Percentiles rank a stretch among this genome's conserved stretches.
Conservation (phyloP, 1,140 invertebrate species). For the Monochamus saltuarius region DNA sequence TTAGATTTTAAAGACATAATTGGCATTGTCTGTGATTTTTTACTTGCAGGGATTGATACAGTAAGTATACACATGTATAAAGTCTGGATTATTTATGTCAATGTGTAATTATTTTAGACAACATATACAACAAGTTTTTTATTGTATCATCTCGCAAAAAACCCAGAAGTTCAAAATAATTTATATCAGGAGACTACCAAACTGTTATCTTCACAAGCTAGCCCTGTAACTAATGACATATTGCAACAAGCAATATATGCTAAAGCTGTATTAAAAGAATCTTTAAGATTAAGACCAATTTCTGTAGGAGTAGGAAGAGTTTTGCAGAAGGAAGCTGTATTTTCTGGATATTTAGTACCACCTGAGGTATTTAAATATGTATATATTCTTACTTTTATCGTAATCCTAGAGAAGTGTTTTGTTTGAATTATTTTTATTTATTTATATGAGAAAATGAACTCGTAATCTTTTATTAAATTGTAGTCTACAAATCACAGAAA, state of each 20-base stretch:
- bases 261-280: constrained; percentile 82
- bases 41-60: constrained; percentile 86
- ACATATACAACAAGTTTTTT: constrained; percentile 77
- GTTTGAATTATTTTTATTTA: too few species aligned
- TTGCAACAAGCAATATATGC: constrained; percentile 70
- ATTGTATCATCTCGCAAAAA: constrained; percentile 77
- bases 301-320: constrained; percentile 80
- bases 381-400: too few species aligned
- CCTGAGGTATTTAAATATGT: constrained; percentile 78
- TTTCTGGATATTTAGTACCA: constrained; percentile 83
- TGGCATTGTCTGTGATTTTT: constrained; percentile 78
- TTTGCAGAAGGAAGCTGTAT: constrained; percentile 69
- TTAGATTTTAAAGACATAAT: constrained; percentile 76
- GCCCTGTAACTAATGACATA: constrained; percentile 59
- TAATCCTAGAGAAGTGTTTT: too few species aligned
- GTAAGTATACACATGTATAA: constrained; percentile 54
- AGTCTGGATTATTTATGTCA: background rate
- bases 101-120: constrained; percentile 60
- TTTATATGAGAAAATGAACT: too few species aligned
- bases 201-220: constrained; percentile 57
- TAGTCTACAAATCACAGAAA: too few species aligned
- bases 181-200: constrained; percentile 65
- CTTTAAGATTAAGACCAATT: constrained; percentile 79
- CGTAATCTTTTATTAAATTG: too few species aligned
- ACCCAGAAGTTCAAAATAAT: constrained; percentile 72